Conservation (phyloP, 2,888 invertebrate species). For the Phragmatobia fuliginosa region DNA sequence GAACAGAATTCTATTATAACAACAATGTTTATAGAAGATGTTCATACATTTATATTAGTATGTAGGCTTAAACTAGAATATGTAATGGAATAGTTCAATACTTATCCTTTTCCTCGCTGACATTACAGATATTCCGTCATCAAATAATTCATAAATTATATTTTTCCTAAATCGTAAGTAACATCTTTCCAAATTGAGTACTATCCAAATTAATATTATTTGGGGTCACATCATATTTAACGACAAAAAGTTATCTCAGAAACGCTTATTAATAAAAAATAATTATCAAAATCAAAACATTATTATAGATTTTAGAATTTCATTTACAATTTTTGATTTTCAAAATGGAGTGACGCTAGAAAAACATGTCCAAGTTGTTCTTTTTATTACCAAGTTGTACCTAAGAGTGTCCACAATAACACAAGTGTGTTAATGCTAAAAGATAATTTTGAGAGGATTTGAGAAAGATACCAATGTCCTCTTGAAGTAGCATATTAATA, state of each 20-base stretch:
- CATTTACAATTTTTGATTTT: not conserved
- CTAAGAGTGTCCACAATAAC: not conserved
- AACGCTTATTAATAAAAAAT: not conserved
- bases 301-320: not conserved
- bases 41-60: too few relatives aligned
- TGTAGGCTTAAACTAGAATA: not conserved
- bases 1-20: too few relatives aligned
- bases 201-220: not conserved
- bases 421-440: not conserved
- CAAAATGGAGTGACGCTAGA: not conserved
- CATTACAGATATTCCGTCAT: not conserved
- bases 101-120: not conserved
- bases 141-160: not conserved
- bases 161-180: not conserved
- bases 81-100: not conserved
- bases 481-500: not conserved
- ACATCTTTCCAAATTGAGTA: not conserved
- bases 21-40: too few relatives aligned
- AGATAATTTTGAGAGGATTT: not conserved
- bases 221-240: not conserved
- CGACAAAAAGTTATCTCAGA: not conserved
- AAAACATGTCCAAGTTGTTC: not conserved
- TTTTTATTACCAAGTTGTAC: not conserved
- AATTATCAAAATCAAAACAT: not conserved
- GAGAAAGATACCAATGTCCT: not conserved